phyloP scores from a whole-genome alignment of 2,797 vertebrate genomes.

The Simalia tracyae region DNA sequence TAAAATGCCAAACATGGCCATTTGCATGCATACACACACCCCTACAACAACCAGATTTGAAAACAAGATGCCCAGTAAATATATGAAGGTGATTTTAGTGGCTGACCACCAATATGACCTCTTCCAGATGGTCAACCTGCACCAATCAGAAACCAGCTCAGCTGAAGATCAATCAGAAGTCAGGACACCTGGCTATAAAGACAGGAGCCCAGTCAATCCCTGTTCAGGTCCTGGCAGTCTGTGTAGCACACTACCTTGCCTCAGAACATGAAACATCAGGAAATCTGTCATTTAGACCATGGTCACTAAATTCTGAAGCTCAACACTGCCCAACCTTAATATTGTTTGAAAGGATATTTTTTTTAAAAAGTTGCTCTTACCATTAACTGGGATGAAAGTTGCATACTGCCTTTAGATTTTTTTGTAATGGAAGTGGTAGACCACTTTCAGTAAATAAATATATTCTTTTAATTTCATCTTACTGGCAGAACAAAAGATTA shows the following conservation, averaged over 20 bases:
- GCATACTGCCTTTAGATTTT: neutral
- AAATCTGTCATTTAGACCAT: neutral
- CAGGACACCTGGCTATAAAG: neutral
- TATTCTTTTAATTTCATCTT: neutral
- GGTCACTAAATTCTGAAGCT: neutral
- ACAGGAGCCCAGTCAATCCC: neutral
- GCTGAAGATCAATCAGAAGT: neutral
- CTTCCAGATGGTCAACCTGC: neutral
- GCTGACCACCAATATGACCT: neutral
- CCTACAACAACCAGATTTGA: neutral
- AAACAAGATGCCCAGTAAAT: neutral
- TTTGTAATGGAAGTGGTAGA: neutral
- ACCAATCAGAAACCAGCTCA: neutral
- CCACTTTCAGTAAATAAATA: neutral
- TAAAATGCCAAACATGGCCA: neutral
- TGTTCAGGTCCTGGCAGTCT: neutral
- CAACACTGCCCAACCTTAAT: neutral
- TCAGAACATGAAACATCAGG: neutral
- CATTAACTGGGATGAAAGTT: neutral
- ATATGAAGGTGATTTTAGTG: neutral
- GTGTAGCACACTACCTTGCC: neutral
- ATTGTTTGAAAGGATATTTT: neutral
- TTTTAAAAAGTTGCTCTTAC: neutral
- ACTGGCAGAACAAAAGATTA: neutral
- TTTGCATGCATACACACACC: neutral